Evolutionary conservation across 2,888 invertebrate genomes (phyloP), one percentile per base, ranked within the genome.

Genomic region (Athalia rosae): DNA sequence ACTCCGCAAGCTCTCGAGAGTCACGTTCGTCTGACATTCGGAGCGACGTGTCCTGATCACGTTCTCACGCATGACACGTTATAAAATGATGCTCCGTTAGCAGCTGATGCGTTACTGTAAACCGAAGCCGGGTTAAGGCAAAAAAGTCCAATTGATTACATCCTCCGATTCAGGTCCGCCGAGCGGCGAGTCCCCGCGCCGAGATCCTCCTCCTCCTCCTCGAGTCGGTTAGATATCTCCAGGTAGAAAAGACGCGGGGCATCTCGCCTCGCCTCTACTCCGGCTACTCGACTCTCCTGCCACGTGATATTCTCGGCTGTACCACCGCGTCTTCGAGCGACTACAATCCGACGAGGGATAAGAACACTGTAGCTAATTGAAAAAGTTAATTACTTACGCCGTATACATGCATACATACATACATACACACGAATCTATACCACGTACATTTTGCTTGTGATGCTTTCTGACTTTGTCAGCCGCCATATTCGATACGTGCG

Each of bases 81-180:
- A 80, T 80, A 84, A 84, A 84, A 84, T 80, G 81, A 77, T 80
- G 81, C 80, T 79, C 83, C 85, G 85, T 85, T 86, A 84, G 76
- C 69, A 78, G 76, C 67, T 79, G 79, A 79, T 80, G 28, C 28
- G 81, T 82, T 81, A 83, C 84, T 82, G 83, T 83, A 80, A 84
- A 81, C 79, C 81, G 81, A 81, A 82, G 81, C 78, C 80, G 77
- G 73, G 77, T 66, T 63, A 48, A 56, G 3, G 56, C 76, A 79
- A 85, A 83, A 85, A 84, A 80, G 79, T 80, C 76, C 83, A 80
- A 85, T 84, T 84, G 85, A 85, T 84, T 83, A 80, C 83, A 83
- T 85, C 82, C 82, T 77, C 77, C 43, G 77, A 77, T 77, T 69
- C 74, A 74, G 74, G 74, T 74, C 73, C 73, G 48, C 69, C 15